Conservation (phyloP, 2,797 vertebrate species). For the Parauchenoglanis punctatus region DNA sequence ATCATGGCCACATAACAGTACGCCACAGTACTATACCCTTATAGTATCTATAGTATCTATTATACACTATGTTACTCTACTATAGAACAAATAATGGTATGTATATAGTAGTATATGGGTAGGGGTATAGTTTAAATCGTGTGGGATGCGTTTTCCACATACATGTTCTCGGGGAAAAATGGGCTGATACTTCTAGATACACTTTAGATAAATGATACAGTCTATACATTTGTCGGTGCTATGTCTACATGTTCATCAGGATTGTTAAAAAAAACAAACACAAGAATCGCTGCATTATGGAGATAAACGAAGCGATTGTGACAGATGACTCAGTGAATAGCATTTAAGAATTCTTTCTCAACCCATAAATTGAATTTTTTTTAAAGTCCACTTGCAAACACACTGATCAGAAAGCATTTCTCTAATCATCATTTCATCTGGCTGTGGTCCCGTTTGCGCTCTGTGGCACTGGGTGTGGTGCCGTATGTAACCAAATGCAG, state of each 20-base stretch:
- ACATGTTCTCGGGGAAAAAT: neutral
- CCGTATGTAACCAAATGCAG: slow-evolving; percentile 35
- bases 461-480: slow-evolving; percentile 56
- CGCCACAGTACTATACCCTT: neutral
- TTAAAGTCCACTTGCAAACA: neutral
- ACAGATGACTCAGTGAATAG: slow-evolving; percentile 40
- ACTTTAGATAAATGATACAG: slow-evolving; percentile 13
- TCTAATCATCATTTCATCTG: slow-evolving; percentile 29
- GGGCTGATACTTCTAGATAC: neutral
- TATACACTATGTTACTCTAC: neutral
- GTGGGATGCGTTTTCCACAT: slow-evolving; percentile 13
- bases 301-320: neutral
- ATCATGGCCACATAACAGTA: neutral
- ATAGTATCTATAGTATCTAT: no score
- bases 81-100: no score
- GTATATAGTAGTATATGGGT: neutral
- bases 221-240: neutral
- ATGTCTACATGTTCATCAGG: neutral
- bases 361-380: neutral
- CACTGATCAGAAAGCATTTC: slow-evolving; percentile 1
- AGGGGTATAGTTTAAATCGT: neutral
- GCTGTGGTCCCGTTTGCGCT: slow-evolving; percentile 31
- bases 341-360: neutral
- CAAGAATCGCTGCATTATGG: neutral
- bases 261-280: neutral